Evolutionary conservation across 2,113 vertebrate species (phyloP).

Genomic region (Campylorhamphus procurvoides): DNA sequence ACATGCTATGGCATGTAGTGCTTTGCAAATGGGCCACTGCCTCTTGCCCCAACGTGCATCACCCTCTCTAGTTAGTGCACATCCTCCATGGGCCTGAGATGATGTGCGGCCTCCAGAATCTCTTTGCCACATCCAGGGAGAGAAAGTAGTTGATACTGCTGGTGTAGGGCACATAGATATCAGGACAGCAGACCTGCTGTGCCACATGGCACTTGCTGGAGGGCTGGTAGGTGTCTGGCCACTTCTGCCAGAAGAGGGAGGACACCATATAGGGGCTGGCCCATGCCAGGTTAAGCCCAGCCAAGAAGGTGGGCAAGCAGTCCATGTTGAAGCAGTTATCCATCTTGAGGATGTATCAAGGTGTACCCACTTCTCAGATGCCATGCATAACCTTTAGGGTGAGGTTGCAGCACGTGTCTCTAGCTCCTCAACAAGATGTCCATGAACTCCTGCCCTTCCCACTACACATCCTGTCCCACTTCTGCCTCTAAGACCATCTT

Average conservation of each 20-base stretch:
- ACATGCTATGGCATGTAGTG: background rate
- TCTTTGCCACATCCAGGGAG: background rate
- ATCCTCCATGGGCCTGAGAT: background rate
- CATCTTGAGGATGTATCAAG: background rate
- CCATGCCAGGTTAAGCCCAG: background rate
- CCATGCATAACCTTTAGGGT: background rate
- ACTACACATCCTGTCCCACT: background rate
- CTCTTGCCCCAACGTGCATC: background rate
- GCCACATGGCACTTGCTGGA: background rate
- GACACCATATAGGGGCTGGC: background rate
- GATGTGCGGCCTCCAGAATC: background rate
- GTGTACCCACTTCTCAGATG: background rate
- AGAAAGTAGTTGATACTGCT: background rate
- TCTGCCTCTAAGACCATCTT: background rate
- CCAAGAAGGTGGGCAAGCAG: background rate
- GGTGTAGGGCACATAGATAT: background rate
- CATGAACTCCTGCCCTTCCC: background rate
- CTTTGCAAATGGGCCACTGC: background rate
- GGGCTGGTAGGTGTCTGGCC: background rate
- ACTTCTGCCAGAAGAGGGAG: conserved; percentile 2
- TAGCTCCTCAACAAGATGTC: background rate
- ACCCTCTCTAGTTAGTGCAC: background rate
- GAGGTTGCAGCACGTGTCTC: background rate
- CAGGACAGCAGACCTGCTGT: background rate
- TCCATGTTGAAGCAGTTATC: conserved; percentile 13